Conservation (phyloP, 2,113 vertebrate genomes). For the Ophthalmolycus amberensis region DNA sequence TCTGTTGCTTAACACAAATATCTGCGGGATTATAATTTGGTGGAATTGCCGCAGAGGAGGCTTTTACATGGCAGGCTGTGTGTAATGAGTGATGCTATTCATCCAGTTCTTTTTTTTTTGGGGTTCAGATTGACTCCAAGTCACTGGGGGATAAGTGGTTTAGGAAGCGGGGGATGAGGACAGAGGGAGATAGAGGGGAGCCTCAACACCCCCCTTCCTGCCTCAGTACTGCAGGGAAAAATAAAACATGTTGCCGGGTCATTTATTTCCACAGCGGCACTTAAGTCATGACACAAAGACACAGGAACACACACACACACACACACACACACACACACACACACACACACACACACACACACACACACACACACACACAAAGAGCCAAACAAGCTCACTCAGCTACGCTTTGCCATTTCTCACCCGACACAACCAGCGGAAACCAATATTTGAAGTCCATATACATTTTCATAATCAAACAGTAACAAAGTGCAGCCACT, state of each 20-base stretch:
- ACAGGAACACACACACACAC: slow-evolving; percentile 24
- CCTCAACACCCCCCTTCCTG: slow-evolving; percentile 59
- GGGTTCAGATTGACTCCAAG: slow-evolving; percentile 52
- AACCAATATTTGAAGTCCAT: slow-evolving; percentile 50
- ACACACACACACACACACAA: background rate
- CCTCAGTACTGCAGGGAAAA: slow-evolving; percentile 51
- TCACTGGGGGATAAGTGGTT: slow-evolving; percentile 68
- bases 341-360: background rate
- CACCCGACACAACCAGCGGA: slow-evolving; percentile 33
- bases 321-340: background rate
- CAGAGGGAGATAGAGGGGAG: slow-evolving; percentile 49
- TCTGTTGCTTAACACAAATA: slow-evolving; percentile 40
- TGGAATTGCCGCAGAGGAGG: slow-evolving; percentile 45
- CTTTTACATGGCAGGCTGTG: slow-evolving; percentile 37
- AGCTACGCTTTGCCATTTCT: slow-evolving; percentile 30
- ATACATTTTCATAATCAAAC: slow-evolving; percentile 72
- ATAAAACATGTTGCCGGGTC: slow-evolving; percentile 56
- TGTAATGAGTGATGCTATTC: slow-evolving; percentile 62
- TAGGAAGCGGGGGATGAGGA: slow-evolving; percentile 65
- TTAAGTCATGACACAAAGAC: slow-evolving; percentile 63
- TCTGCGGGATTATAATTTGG: slow-evolving; percentile 49
- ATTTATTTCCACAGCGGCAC: slow-evolving; percentile 69
- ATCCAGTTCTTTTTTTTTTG: slow-evolving; percentile 33
- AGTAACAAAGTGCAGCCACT: slow-evolving; percentile 73
- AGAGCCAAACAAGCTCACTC: slow-evolving; percentile 28